These are phyloP conservation scores for Sialis lutaria DNA, from an alignment of 2,888 invertebrate genomes.

Conservation along the genomic window DNA sequence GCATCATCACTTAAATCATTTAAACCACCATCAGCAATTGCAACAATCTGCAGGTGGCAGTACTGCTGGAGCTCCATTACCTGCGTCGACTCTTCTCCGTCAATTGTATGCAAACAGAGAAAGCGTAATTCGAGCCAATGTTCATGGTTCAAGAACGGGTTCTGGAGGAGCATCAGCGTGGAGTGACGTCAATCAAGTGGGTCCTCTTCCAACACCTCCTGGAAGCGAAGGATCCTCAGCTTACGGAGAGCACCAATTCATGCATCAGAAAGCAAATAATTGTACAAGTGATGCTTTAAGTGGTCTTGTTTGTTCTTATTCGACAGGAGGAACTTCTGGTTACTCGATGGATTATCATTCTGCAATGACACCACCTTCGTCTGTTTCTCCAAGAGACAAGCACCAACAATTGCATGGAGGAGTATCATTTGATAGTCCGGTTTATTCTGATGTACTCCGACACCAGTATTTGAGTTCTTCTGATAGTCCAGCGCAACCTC, in stretches of 20 bases:
- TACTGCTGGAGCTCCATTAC: constrained; percentile 40
- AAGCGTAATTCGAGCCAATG: constrained; percentile 86
- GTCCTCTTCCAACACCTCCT: constrained; percentile 76
- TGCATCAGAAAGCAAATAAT: constrained; percentile 27
- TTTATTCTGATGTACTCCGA: constrained; percentile 32
- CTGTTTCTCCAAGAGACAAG: constrained; percentile 84
- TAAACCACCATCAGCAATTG: constrained; percentile 38
- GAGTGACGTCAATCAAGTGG: constrained; percentile 38
- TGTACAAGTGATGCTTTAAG: constrained; percentile 32
- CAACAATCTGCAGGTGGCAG: constrained; percentile 26
- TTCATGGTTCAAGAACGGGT: constrained; percentile 27
- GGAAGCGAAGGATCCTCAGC: constrained; percentile 67
- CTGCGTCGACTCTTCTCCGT: constrained; percentile 75
- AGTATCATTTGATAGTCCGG: constrained; percentile 23
- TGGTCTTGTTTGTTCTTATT: constrained; percentile 30
- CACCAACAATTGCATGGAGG: constrained; percentile 38
- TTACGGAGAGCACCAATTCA: constrained; percentile 48
- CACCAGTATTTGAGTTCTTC: constrained; percentile 46
- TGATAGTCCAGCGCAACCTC: constrained; percentile 39
- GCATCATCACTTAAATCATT: constrained; percentile 45
- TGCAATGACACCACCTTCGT: constrained; percentile 94
- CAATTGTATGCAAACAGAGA: constrained; percentile 88
- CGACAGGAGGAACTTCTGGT: constrained; percentile 21
- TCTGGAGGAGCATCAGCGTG: constrained; percentile 18
- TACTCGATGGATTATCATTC: constrained; percentile 72